Evolutionary conservation across 2,888 invertebrate genomes (phyloP).

Genomic region (Charanyca ferruginea): DNA sequence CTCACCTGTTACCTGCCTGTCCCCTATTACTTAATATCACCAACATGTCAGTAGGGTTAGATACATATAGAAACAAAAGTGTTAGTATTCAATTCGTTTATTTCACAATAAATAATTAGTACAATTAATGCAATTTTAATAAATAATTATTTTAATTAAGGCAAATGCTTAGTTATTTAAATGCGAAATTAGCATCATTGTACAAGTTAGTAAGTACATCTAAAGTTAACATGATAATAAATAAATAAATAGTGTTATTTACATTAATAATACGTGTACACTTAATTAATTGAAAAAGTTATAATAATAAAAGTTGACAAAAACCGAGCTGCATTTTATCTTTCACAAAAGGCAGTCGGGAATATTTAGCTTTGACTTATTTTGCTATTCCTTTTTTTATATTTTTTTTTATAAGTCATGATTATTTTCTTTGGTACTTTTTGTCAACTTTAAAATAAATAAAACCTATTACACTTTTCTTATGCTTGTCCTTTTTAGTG

Average conservation of each 20-base stretch:
- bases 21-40: not conserved
- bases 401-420: constrained; percentile 35
- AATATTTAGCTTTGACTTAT: constrained; percentile 14
- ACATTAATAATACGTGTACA: constrained; percentile 72
- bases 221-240: constrained; percentile 71
- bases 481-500: constrained; percentile 42
- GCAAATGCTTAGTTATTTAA: constrained; percentile 82
- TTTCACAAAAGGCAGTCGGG: constrained; percentile 2
- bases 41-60: constrained; percentile 14
- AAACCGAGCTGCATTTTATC: constrained; percentile 34
- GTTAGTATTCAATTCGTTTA: constrained; percentile 83
- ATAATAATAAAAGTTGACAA: constrained; percentile 62
- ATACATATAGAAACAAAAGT: constrained; percentile 50
- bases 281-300: constrained; percentile 63
- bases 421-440: constrained; percentile 26
- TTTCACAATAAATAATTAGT: constrained; percentile 84
- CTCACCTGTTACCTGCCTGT: no score
- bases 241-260: constrained; percentile 86
- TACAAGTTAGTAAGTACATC: constrained; percentile 82
- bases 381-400: constrained; percentile 39
- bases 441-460: constrained; percentile 59
- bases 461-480: constrained; percentile 61
- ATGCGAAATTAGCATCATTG: constrained; percentile 85
- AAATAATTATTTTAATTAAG: constrained; percentile 77
- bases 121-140: constrained; percentile 79